Evolutionary conservation across 2,888 invertebrate genomes (phyloP), one percentile per base, ranked within the genome.

Genomic region (Philhelius pedissequus): DNA sequence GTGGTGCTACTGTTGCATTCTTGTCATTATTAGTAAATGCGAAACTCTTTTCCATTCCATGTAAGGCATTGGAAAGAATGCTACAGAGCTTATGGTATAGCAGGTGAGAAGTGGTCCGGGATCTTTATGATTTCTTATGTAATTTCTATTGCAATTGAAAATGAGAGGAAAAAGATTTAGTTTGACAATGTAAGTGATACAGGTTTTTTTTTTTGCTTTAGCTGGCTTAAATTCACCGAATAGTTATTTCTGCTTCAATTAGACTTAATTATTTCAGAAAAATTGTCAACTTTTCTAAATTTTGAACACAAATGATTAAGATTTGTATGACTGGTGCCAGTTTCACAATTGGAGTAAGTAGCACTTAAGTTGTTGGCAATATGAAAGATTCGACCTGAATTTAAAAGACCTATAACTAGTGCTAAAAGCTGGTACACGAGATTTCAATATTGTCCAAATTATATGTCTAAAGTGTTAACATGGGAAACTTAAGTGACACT

Each of bases 111-210:
- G 27, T 3, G 27, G 62, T 43, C 27, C 13, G 62, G 43, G 62
- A 62, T 62, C 62, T 62, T 62, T 62, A 62, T 62, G 62, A 62
- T 62, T 25, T 30, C 25, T 60, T 62, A 62, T 43, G 62, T 62
- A 62, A 62, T 27, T 56, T 56, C 35, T 35, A 20, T 35, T 56
- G 32, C 56, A 52, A 52, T 1, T 8, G 13, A 25, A n/a, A 25
- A 7, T 1, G 9, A 56, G 20, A 32, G 20, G 32, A 18, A 20
- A 25, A 35, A 27, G 2, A n/a, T 13, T 20, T 56, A 20, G 9
- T 6, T 32, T 8, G 50, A 3, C 7, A 27, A 27, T 52, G 27
- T 18, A 30, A 18, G 4, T 15, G 27, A 27, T 15, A 52, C 27
- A 27, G 8, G 9, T 52, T 30, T 15, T 52, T 15, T 5, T 52